Base-by-base conservation (phyloP, 2,888 invertebrate genomes). In the Agrotis clavis region DNA sequence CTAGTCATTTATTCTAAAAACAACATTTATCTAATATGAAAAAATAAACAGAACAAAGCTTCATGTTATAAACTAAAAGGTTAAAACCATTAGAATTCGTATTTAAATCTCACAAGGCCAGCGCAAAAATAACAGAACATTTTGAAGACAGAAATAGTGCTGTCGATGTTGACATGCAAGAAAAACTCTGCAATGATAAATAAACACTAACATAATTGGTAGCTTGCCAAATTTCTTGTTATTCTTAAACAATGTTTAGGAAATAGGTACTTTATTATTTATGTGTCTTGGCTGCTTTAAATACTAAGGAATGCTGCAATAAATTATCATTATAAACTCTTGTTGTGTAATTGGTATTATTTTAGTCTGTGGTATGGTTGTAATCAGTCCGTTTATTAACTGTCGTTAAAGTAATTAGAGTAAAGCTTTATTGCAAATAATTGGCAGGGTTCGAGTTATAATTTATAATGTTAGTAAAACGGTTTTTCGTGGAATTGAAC, bases 181-280 rank as follows among this genome's bases (percentile, higher is more conserved):
- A 82, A 81, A 84, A 82, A 81, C 71, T 79, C 63, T 51, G 70
- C 70, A 80, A 75, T 80, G 69, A 77, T 80, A 80, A 80, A 77
- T 80, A 80, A 80, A 84, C 72, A 69, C 56, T 59, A 74, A 73
- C 76, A 76, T 74, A 67, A 68, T 84, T 85, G 84, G 86, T 74
- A 45, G 30, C 9, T 21, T 64, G 74, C 86, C 84, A 85, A 85
- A 18, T 77, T 79, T 85, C 69, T 72, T 68, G 77, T 63, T 85
- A 85, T 79, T 85, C 77, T 60, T 69, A 74, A 67, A 74, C 71
- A 85, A 77, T 84, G 85, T 84, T 85, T 85, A 81, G 81, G 77
- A 78, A 81, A 84, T 79, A 35, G 59, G 71, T 67, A 70, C 79
- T 75, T 81, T 59, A 79, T 79, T 74, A 84, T 75, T 75, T 77